Conservation (phyloP, 1,140 invertebrate species). For the Trinorchestia longiramus region DNA sequence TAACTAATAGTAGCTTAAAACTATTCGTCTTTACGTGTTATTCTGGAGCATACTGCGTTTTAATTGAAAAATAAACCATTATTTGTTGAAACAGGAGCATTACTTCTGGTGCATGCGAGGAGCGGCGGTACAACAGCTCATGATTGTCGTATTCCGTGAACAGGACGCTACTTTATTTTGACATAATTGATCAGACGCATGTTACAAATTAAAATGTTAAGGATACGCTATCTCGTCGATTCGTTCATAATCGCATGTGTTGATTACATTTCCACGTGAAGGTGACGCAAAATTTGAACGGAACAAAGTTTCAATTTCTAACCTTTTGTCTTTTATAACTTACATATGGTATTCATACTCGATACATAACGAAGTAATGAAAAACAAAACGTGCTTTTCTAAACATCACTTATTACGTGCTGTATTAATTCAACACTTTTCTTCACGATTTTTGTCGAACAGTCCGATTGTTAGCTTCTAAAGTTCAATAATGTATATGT, state of each 20-base stretch:
- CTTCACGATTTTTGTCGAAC: background rate
- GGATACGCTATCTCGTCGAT: background rate
- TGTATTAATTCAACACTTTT: background rate
- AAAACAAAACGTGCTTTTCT: background rate
- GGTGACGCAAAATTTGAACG: background rate
- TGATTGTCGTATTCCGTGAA: background rate
- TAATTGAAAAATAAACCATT: no score
- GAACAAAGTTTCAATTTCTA: background rate
- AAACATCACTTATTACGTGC: background rate
- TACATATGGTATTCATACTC: background rate
- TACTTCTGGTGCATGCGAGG: background rate
- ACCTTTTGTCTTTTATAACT: background rate
- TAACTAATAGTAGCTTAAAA: background rate
- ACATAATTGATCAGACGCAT: background rate
- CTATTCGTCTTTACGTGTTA: slow-evolving; percentile 15
- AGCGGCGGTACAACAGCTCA: background rate
- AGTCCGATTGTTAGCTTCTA: background rate
- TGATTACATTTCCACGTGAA: no score
- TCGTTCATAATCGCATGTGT: no score
- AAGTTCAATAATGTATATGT: background rate
- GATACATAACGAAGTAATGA: background rate
- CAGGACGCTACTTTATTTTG: background rate
- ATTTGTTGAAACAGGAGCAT: no score
- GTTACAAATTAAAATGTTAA: background rate
- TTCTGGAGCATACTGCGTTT: background rate